Base-by-base conservation (phyloP, 30 jellyfish, hydroid and myxozoan genomes). In the Aurelia aurita complex sp. Pacific region DNA sequence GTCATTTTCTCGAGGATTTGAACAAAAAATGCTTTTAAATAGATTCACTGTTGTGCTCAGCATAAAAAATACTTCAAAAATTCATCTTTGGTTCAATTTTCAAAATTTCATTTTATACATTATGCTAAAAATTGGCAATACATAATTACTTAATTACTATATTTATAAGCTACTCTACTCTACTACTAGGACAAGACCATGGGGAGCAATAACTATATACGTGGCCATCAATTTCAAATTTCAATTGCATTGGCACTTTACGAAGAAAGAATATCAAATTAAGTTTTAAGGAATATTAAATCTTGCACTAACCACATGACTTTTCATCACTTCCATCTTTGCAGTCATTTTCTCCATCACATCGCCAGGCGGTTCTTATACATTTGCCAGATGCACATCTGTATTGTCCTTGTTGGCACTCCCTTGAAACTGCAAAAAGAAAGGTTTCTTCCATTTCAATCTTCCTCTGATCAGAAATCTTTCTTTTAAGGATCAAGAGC, bases 261-360 rank as follows among this genome's bases (percentile, higher is more conserved):
- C 40, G 5, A 71, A 15, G 17, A 23, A 23, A 23, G 29, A 23
- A 23, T 23, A 23, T 23, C 29, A 40, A 40, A 40, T 40, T 3
- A 40, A 40, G 10, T 40, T 40, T 40, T 40, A 3, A 40, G 9
- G 9, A 40, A 40, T 40, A 40, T 9, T 40, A 40, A 40, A 40
- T 2, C 52, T 40, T 40, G 52, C 2, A 64, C 91, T 53, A 38
- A 87, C 91, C 82, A 67, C 94, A 73, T 10, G 66, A 54, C 18
- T 76, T 74, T 50, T 94, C 98, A 80, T 94, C 98, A 46, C 97
- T 82, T 2, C 89, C 89, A 89, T 94, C 98, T 5, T 69, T 66
- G 74, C 98, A 94, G 57, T 94, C 98, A 52, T 72, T 32, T 15
- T 88, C 98, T 18, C 98, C 98, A 74, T 94, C 98, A 80, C 98